Percentiles rank a stretch among this genome's conserved stretches.
Evolutionary conservation across 2,888 invertebrate genomes (phyloP).

Genomic region (Allophyes oxyacanthae): DNA sequence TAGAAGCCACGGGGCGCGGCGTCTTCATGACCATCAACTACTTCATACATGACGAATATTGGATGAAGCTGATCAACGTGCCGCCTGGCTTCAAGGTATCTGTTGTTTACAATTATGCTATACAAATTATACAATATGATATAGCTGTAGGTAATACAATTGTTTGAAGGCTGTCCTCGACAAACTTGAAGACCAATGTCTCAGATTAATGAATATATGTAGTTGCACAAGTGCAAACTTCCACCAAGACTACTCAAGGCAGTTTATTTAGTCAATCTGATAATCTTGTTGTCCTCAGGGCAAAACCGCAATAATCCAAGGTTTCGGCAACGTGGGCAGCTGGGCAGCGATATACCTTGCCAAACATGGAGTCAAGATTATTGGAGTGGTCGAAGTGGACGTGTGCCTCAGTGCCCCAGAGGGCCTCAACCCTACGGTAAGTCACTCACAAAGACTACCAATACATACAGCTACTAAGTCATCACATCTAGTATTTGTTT

Average conservation of each 20-base stretch:
- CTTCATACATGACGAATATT: slow-evolving; percentile 92
- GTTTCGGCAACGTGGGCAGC: slow-evolving; percentile 95
- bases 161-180: no score
- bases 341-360: slow-evolving; percentile 92
- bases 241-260: no score
- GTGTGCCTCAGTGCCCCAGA: slow-evolving; percentile 90
- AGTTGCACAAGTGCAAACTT: no score
- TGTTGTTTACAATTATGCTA: no score
- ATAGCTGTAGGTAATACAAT: no score
- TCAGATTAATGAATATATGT: no score
- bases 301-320: slow-evolving; percentile 94
- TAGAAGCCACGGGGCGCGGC: slow-evolving; percentile 95
- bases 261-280: no score
- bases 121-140: no score
- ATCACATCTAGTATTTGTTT: no score
- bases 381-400: slow-evolving; percentile 92
- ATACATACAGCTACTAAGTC: no score
- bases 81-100: slow-evolving; percentile 78
- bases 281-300: slow-evolving; percentile 66
- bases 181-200: no score
- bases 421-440: slow-evolving; percentile 89
- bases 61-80: slow-evolving; percentile 91
- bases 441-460: neutral
- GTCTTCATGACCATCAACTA: slow-evolving; percentile 92
- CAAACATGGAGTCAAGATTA: slow-evolving; percentile 91